Evolutionary conservation across 2,113 vertebrate genomes (phyloP), one percentile per base, ranked within the genome.

Genomic region (Mungos mungo): DNA sequence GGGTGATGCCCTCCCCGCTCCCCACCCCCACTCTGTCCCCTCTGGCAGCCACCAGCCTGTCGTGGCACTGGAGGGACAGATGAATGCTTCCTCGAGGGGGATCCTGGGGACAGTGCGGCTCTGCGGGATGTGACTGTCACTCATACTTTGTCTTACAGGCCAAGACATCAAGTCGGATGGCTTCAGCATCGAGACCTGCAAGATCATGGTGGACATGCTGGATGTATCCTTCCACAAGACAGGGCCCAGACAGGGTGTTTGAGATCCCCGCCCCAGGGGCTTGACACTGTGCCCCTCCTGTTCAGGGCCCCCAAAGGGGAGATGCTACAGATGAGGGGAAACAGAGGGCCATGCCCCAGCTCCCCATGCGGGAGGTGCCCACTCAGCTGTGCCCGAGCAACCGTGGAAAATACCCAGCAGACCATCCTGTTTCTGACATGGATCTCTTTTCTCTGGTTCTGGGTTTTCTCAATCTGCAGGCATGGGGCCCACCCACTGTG

Each of bases 121-220:
- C 86, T 12, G 5, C 3, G 27, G 4, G 21, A 6, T 10, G 66
- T 54, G 12, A 68, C 14, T 52, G 5, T 60, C 65, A 60, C 11
- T 0, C 4, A 21, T 4, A 5, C 15, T 93, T 68, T 97, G 90
- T 97, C 85, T 98, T 98, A 79, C 97, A 99, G 99, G 99, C 57
- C 97, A 99, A 90, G 99, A 99, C 69, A 99, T 99, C 98, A 99
- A 99, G 98, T 99, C 99, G 2, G 98, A 99, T n/a, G 99, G 99
- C 96, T 99, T 99, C 97, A 99, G 99, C 96, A 98, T 99, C 0
- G 99, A 99, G 93, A 99, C 99, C 0, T 99, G 99, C 94, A 99
- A 99, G 90, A 99, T 99, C 74, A 99, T 99, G 97, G 98, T 99
- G 68, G 99, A 99, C 96, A 99, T 99, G 63, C 96, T 99, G 35